phyloP scores from a whole-genome alignment of 2,797 vertebrate genomes.

The Numenius phaeopus region DNA sequence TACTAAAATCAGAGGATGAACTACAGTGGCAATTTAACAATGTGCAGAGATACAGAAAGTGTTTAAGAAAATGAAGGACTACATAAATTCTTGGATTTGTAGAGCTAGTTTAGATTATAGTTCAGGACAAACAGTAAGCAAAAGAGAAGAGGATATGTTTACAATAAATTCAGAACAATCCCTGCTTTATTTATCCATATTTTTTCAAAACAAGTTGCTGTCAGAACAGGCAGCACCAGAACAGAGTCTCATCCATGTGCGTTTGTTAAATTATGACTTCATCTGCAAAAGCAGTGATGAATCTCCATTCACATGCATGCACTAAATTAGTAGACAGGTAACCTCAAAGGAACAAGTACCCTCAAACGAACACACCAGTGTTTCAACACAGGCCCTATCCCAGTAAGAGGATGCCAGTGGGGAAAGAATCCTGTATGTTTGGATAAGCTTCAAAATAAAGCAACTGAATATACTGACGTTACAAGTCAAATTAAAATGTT shows the following conservation, averaged over 20 bases:
- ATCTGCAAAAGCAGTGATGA: not conserved
- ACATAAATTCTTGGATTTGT: not conserved
- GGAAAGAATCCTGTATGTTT: constrained; percentile 4
- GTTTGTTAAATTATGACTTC: not conserved
- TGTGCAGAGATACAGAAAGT: not conserved
- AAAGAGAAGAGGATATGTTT: not conserved
- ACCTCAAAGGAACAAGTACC: not conserved
- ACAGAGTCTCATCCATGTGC: not conserved
- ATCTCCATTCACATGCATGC: not conserved
- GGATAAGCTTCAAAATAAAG: not conserved
- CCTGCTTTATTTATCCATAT: not conserved
- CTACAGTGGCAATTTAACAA: not conserved
- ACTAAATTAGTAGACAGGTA: not conserved
- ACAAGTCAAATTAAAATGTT: not conserved
- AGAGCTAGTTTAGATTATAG: not conserved
- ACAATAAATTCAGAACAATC: not conserved
- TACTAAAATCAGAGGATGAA: not conserved
- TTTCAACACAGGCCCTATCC: not conserved
- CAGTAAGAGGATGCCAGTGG: not conserved
- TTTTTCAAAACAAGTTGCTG: not conserved
- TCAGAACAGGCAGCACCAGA: not conserved
- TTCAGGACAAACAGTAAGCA: not conserved
- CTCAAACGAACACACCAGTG: not conserved
- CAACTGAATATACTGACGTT: not conserved
- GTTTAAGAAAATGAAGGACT: not conserved